Base-by-base conservation (phyloP, 1,140 invertebrate species). In the Akabosia matsudoensis region DNA sequence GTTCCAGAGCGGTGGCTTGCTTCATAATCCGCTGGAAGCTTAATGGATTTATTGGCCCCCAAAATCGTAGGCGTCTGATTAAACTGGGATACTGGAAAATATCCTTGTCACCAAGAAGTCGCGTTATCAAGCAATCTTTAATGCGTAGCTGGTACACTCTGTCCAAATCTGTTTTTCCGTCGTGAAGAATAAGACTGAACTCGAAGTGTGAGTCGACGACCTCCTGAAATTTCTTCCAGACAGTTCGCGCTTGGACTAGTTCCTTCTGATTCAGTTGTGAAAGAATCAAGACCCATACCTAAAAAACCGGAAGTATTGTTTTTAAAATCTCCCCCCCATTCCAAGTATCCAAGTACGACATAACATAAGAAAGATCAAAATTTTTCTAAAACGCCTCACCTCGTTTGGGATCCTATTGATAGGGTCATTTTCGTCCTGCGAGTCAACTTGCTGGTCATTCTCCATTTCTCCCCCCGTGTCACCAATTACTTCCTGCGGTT, bases 311-410 rank as follows among this genome's bases (percentile, higher is more conserved):
- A 64, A 26, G 33, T 24, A 64, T 52, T 52, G n/a, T 52, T 52
- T 13, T 52, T 52, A 52, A 52, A 52, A 52, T 52, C n/a, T n/a
- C n/a, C n/a, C n/a, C n/a, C 37, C 7, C 1, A 97, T 16, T 61
- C 24, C 7, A 61, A 7, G 24, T 24, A 61, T 24, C n/a, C 18
- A 18, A 45, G 18, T 45, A 10, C 18, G 7, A 45, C 37, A 45
- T 56, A 56, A 56, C 54, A 56, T n/a, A 16, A 56, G 10, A 45
- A 7, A 45, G 7, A 45, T 45, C 37, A 45, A 45, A 45, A 10
- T 10, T 45, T 10, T 18, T 45, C 7, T 7, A 10, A 45, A 45
- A 45, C 37, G 37, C 37, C 7, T 7, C 18, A 45, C 37, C 37
- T 45, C 37, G 18, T 45, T 45, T 18, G 37, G 37, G 18, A 45